A percentile compares a stretch with the other conserved stretches of the same genome.
Evolutionary conservation across 2,888 invertebrate species (phyloP).

Genomic region (Epistrophella euchroma): DNA sequence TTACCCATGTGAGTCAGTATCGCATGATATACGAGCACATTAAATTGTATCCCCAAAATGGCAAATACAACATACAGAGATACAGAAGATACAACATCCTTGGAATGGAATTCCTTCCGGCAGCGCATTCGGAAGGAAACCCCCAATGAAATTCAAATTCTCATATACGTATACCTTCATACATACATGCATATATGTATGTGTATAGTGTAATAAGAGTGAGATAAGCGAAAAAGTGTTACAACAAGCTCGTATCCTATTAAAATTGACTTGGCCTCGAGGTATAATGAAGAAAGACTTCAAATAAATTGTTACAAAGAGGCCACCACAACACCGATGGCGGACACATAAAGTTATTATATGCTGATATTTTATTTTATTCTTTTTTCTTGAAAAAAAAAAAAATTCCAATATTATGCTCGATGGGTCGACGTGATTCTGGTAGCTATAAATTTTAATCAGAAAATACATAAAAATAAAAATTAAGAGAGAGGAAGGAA

Average conservation of each 20-base stretch:
- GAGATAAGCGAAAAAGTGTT: slow-evolving; percentile 32
- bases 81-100: slow-evolving; percentile 40
- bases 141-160: slow-evolving; percentile 49
- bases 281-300: slow-evolving; percentile 63
- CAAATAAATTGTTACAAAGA: slow-evolving; percentile 54
- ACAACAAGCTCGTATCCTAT: slow-evolving; percentile 66
- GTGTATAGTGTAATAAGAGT: background rate
- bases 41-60: slow-evolving; percentile 69
- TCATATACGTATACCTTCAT: background rate
- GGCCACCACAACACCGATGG: slow-evolving; percentile 17
- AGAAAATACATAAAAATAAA: slow-evolving; percentile 16
- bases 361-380: slow-evolving; percentile 8
- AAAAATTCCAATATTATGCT: slow-evolving; percentile 53
- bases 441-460: slow-evolving; percentile 45
- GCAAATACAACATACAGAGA: slow-evolving; percentile 7
- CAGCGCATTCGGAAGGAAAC: slow-evolving; percentile 53
- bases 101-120: slow-evolving; percentile 63
- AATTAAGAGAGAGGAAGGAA: background rate
- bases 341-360: background rate
- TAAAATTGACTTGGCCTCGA: slow-evolving; percentile 60
- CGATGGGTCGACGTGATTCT: slow-evolving; percentile 38
- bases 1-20: slow-evolving; percentile 66
- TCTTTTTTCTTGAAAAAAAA: slow-evolving; percentile 11
- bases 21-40: slow-evolving; percentile 68
- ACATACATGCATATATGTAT: too few species aligned